phyloP scores from a whole-genome alignment of 2,113 vertebrate species.

The Accipiter cooperii region DNA sequence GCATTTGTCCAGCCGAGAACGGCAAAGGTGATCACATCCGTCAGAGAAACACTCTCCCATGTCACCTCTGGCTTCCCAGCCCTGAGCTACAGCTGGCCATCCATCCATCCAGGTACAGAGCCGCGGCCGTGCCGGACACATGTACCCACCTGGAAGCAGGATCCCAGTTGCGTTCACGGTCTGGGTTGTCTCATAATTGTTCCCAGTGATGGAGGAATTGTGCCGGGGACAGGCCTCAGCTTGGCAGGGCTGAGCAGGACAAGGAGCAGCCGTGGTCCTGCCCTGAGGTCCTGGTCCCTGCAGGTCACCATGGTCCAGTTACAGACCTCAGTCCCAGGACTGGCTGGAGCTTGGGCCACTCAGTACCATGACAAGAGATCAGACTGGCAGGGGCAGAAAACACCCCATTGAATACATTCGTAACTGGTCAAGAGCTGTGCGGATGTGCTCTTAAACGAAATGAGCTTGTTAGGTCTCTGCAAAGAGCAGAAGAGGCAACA shows the following conservation, averaged over 20 bases:
- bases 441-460: neutral
- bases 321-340: neutral
- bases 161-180: fast-evolving
- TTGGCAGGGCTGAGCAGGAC: neutral
- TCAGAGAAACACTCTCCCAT: neutral
- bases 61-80: neutral
- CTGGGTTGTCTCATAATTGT: neutral
- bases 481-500: neutral
- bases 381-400: neutral
- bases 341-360: neutral
- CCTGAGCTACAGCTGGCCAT: neutral
- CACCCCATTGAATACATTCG: fast-evolving
- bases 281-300: neutral
- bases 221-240: neutral
- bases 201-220: neutral
- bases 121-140: fast-evolving
- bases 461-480: neutral
- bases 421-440: neutral
- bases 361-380: neutral
- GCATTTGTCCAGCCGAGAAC: fast-evolving
- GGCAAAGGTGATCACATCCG: neutral
- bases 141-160: neutral
- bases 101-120: neutral
- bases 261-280: neutral
- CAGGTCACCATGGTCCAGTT: neutral